phyloP scores from a whole-genome alignment of 2,113 vertebrate species.

The Zapornia atra region DNA sequence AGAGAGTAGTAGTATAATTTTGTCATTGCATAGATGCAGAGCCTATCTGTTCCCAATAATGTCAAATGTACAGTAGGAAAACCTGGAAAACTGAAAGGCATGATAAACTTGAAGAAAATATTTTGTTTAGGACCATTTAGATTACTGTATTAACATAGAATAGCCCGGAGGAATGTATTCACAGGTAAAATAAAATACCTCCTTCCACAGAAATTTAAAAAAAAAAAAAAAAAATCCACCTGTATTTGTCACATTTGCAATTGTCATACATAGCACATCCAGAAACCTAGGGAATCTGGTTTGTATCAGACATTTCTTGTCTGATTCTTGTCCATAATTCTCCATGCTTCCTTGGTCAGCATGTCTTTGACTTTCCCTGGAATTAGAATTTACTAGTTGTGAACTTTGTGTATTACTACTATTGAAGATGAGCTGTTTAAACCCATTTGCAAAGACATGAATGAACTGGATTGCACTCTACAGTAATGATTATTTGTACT shows the following conservation, averaged over 20 bases:
- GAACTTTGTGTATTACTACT: background rate
- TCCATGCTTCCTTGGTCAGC: background rate
- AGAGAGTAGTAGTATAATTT: background rate
- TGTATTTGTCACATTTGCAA: background rate
- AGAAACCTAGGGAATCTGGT: background rate
- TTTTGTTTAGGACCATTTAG: background rate
- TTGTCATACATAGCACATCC: background rate
- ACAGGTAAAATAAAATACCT: background rate
- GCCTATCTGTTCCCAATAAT: background rate
- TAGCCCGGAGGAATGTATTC: background rate
- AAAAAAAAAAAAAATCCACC: accelerated
- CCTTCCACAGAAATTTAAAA: background rate
- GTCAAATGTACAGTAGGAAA: background rate
- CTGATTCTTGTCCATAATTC: background rate
- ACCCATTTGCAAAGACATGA: background rate
- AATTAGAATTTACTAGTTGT: background rate
- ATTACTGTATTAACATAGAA: background rate
- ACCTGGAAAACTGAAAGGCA: background rate
- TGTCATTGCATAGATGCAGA: background rate
- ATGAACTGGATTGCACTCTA: background rate
- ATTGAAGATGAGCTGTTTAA: background rate
- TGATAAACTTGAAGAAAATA: background rate
- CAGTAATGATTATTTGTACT: background rate
- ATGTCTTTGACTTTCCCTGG: background rate
- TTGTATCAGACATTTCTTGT: background rate